Conservation (phyloP, 2,797 vertebrate genomes). For the Urosaurus nigricauda region DNA sequence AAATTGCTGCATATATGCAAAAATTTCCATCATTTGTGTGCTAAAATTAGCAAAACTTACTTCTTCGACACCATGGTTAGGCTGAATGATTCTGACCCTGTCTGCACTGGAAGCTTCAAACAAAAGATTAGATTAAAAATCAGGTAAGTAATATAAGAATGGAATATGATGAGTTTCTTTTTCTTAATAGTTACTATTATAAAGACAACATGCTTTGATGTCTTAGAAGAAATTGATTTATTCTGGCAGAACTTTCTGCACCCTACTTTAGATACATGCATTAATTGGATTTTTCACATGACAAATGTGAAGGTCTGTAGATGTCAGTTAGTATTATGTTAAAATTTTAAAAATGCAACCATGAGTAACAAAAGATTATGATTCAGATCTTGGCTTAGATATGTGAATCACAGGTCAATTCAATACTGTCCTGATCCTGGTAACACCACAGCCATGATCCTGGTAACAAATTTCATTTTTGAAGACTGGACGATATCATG, state of each 20-base stretch:
- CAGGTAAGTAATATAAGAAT: background rate
- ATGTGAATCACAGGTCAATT: background rate
- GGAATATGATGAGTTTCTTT: background rate
- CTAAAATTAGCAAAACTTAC: constrained; percentile 38
- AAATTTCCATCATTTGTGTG: constrained; percentile 36
- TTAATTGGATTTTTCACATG: background rate
- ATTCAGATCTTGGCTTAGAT: background rate
- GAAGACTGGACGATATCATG: too few relatives aligned
- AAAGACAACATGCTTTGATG: background rate
- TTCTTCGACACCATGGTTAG: constrained; percentile 20
- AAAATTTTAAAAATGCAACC: background rate
- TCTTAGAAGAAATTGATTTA: background rate
- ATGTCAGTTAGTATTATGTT: background rate
- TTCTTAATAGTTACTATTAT: background rate
- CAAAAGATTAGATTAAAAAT: background rate
- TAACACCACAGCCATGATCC: too few relatives aligned
- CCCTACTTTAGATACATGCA: background rate
- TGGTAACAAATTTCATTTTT: too few relatives aligned
- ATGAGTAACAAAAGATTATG: background rate
- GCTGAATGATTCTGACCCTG: constrained; percentile 22
- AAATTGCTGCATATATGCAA: constrained; percentile 20
- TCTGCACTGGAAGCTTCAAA: background rate
- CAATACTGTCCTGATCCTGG: too few relatives aligned
- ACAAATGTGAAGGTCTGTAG: background rate
- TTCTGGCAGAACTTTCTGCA: background rate